A percentile compares a stretch with the other conserved stretches of the same genome.
These are phyloP conservation scores for Holothuria scabra DNA, from an alignment of 53 echinoderm and acorn worm species.

Conservation along the genomic window DNA sequence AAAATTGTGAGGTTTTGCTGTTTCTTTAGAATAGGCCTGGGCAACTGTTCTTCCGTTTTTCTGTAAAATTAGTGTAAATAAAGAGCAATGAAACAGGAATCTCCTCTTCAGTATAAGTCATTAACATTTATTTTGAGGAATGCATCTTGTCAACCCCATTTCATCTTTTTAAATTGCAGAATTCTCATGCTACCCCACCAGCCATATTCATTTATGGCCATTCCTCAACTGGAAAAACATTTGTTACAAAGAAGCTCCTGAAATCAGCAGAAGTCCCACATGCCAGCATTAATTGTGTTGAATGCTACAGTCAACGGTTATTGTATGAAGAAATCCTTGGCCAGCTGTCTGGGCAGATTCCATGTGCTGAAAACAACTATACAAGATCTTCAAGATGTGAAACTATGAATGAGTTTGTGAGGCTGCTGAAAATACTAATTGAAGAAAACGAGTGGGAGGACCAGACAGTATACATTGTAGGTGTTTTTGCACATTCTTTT, in stretches of 20 bases:
- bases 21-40: too few relatives aligned
- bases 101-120: too few relatives aligned
- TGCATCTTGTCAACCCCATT: neutral
- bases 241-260: constrained; percentile 59
- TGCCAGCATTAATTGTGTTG: constrained; percentile 85
- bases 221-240: constrained; percentile 84
- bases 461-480: constrained; percentile 90
- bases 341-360: constrained; percentile 71
- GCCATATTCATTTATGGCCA: constrained; percentile 87
- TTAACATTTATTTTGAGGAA: neutral
- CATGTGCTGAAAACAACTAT: constrained; percentile 74
- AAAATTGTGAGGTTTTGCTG: too few relatives aligned
- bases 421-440: constrained; percentile 70
- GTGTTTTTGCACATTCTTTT: constrained; percentile 15
- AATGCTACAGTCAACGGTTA: constrained; percentile 79
- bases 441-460: constrained; percentile 57
- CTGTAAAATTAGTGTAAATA: too few relatives aligned
- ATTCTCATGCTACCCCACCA: constrained; percentile 67
- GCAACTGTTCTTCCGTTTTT: too few relatives aligned
- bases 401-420: constrained; percentile 84
- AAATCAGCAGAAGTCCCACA: constrained; percentile 54
- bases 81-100: too few relatives aligned
- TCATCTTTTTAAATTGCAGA: constrained; percentile 38
- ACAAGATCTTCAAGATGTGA: constrained; percentile 78
- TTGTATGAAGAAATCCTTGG: constrained; percentile 86